A percentile compares a stretch with the other conserved stretches of the same genome.
Evolutionary conservation across 1,140 invertebrate species (phyloP).

Genomic region (Carcinoscorpius rotundicauda): DNA sequence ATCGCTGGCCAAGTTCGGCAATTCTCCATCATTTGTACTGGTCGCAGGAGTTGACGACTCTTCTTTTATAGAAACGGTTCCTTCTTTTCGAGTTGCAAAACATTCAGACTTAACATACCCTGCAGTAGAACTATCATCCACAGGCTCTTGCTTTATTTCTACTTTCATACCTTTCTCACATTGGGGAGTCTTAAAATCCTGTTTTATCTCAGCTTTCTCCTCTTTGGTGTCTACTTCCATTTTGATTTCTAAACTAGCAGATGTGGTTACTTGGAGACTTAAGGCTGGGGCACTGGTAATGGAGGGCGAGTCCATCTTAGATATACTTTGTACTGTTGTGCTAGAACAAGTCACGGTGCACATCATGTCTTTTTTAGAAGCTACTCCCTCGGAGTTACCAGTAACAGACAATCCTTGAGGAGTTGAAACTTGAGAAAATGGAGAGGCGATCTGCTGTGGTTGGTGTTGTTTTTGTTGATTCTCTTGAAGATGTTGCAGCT

Average conservation of each 20-base stretch:
- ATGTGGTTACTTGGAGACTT: too few relatives aligned
- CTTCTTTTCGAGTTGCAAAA: constrained; percentile 18
- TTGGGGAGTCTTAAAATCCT: neutral
- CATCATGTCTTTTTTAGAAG: too few relatives aligned
- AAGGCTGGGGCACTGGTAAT: too few relatives aligned
- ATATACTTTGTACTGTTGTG: too few relatives aligned
- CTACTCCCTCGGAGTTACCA: too few relatives aligned
- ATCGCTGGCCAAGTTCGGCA: neutral
- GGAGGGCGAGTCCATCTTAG: too few relatives aligned
- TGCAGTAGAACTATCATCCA: constrained; percentile 35
- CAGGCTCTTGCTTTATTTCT: constrained; percentile 54
- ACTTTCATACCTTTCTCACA: constrained; percentile 40
- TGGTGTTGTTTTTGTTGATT: neutral
- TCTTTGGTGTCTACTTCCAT: too few relatives aligned
- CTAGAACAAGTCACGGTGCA: too few relatives aligned
- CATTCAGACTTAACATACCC: neutral
- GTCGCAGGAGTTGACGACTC: constrained; percentile 43
- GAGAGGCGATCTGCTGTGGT: neutral
- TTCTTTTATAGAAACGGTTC: constrained; percentile 39
- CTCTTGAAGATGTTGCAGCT: neutral
- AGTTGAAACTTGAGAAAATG: too few relatives aligned
- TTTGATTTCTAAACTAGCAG: too few relatives aligned
- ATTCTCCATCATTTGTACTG: constrained; percentile 20
- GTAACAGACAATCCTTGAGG: too few relatives aligned
- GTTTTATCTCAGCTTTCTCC: too few relatives aligned